These are phyloP conservation scores for Chromoteleia sp. DNA, from an alignment of 2,888 invertebrate genomes.

Conservation along the genomic window DNA sequence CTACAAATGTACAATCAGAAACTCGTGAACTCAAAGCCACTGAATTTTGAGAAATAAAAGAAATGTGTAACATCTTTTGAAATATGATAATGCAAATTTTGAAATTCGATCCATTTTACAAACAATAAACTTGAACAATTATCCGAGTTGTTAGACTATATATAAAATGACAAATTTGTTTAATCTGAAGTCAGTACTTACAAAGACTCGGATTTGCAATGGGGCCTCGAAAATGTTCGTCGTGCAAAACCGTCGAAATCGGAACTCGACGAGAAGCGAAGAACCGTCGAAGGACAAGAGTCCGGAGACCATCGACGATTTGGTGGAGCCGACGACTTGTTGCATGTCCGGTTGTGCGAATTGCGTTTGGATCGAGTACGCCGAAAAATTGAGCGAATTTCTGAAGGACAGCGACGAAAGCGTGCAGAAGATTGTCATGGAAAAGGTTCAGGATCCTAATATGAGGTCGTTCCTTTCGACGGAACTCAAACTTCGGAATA, in stretches of 20 bases:
- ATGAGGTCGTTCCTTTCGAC: slow-evolving; percentile 92
- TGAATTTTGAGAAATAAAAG: too few species aligned
- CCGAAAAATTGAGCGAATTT: slow-evolving; percentile 89
- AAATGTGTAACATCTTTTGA: too few species aligned
- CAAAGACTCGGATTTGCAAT: background rate
- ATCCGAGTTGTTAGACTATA: background rate
- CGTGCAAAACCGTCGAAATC: background rate
- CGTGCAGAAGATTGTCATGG: slow-evolving; percentile 89
- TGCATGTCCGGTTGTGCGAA: slow-evolving; percentile 97
- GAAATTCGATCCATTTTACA: too few species aligned
- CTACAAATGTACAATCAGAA: too few species aligned
- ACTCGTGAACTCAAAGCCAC: too few species aligned
- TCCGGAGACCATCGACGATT: slow-evolving; percentile 83
- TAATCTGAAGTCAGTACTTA: background rate
- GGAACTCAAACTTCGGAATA: slow-evolving; percentile 87
- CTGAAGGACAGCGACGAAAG: slow-evolving; percentile 89
- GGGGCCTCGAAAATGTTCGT: background rate
- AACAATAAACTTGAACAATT: too few species aligned
- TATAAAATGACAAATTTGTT: slow-evolving; percentile 14
- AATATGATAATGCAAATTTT: too few species aligned
- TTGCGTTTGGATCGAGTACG: slow-evolving; percentile 97
- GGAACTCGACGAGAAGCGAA: slow-evolving; percentile 2
- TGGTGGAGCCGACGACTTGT: slow-evolving; percentile 91
- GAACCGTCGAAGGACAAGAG: slow-evolving; percentile 2
- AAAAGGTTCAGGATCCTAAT: slow-evolving; percentile 91